Evolutionary conservation across 2,888 invertebrate species (phyloP), one percentile per base, ranked within the genome.

Genomic region (Sphecodes monilicornis): DNA sequence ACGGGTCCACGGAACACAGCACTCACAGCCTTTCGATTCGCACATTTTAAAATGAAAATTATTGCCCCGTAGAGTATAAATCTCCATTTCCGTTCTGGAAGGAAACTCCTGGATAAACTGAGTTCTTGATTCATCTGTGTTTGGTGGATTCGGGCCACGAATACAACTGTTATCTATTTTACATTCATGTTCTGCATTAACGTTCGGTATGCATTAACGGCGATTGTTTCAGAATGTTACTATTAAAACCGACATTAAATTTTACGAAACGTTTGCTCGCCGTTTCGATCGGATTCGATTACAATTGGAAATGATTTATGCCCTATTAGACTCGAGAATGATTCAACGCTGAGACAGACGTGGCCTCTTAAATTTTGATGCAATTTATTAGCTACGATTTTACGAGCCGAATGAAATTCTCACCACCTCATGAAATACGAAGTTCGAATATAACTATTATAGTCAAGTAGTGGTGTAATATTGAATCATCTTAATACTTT

Each of bases 21-120:
- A 57, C 26, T 57, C 26, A 26, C 57, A 57, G 57, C 57, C n/a
- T 57, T 54, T 57, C 57, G 57, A 57, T 57, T 57, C 57, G n/a
- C 54, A 26, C 36, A 50, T 36, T 41, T 60, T 43, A 36, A 29
- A 46, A 36, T 6, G 60, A 43, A 78, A 72, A 46, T 66, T 29
- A 72, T 72, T 39, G 36, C 26, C 22, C 22, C 4, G 22, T 8
- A 60, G 72, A 36, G 43, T 16, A 26, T 29, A 32, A 78, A 70
- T 29, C 43, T n/a, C 11, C 26, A 57, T 78, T 57, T 57, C 26
- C 26, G 26, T 57, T 57, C 11, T 57, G 57, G 26, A 57, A 26
- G 57, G 57, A 57, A 57, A 57, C 18, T 26, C 57, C 57, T 57
- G 57, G n/a, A 4, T 13, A 57, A 57, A 57, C 57, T 11, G 26